Conservation (phyloP, 2,797 vertebrate species). For the Ciconia nigra region DNA sequence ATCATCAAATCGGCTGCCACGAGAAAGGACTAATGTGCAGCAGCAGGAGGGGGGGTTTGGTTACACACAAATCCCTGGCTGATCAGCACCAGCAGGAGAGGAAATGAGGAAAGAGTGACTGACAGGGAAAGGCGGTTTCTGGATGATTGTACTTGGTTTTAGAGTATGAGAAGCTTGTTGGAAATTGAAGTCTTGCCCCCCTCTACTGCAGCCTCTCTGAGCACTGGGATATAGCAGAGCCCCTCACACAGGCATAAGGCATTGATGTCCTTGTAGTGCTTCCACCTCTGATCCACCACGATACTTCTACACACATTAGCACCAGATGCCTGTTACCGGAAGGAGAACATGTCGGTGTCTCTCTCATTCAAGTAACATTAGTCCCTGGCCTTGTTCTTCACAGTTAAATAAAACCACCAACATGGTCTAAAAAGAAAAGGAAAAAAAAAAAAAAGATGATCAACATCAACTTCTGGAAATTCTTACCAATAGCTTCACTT, state of each 20-base stretch:
- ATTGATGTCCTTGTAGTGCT: not conserved
- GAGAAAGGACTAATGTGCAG: not conserved
- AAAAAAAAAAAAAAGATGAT: not conserved
- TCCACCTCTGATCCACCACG: constrained; percentile 10
- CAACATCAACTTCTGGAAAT: constrained; percentile 70
- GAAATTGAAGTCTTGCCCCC: not conserved
- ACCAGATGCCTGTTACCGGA: constrained; percentile 31
- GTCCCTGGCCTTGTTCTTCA: constrained; percentile 37
- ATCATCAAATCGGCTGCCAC: not conserved
- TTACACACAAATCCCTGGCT: constrained; percentile 67
- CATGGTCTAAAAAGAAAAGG: constrained; percentile 7
- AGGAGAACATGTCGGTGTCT: not conserved
- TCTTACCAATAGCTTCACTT: constrained; percentile 62
- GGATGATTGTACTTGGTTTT: constrained; percentile 30
- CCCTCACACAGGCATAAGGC: not conserved
- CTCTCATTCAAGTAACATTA: not conserved
- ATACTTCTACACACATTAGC: constrained; percentile 31
- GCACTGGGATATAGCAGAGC: not conserved
- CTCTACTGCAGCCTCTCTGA: not conserved
- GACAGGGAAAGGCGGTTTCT: constrained; percentile 53
- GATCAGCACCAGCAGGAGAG: constrained; percentile 65
- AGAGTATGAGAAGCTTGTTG: constrained; percentile 16
- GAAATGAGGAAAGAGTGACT: constrained; percentile 59
- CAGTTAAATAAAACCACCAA: constrained; percentile 41
- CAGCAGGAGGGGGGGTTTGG: constrained; percentile 50